Evolutionary conservation across 1,140 invertebrate species (phyloP).

Genomic region (Brachionus paranguensis): DNA sequence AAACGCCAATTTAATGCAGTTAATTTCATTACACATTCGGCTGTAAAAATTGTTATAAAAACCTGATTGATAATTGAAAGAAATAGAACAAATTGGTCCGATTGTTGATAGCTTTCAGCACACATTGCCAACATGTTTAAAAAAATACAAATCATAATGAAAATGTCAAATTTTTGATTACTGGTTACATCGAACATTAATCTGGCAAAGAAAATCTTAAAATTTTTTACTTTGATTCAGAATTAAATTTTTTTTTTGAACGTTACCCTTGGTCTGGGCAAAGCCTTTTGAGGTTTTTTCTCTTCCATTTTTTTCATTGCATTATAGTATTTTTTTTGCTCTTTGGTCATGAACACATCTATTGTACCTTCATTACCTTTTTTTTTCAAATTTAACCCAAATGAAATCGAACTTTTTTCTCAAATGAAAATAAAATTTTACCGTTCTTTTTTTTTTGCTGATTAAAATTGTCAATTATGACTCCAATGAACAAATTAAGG

Average conservation of each 20-base stretch:
- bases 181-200: slow-evolving; percentile 94
- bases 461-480: slow-evolving; percentile 97
- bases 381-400: not conserved
- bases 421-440: not conserved
- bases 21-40: slow-evolving; percentile 93
- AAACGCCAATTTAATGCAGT: slow-evolving; percentile 93
- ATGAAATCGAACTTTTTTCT: not conserved
- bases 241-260: slow-evolving; percentile 41
- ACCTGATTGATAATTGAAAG: slow-evolving; percentile 86
- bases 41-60: slow-evolving; percentile 95
- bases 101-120: slow-evolving; percentile 86
- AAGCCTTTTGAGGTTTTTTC: slow-evolving; percentile 94
- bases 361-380: slow-evolving; percentile 77
- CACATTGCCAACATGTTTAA: slow-evolving; percentile 98
- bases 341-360: slow-evolving; percentile 99
- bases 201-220: slow-evolving; percentile 86
- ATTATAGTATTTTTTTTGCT: slow-evolving; percentile 99
- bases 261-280: slow-evolving; percentile 84
- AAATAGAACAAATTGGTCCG: slow-evolving; percentile 68
- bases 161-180: slow-evolving; percentile 97
- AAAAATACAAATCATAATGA: slow-evolving; percentile 97
- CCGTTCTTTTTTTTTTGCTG: slow-evolving; percentile 89
- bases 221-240: slow-evolving; percentile 41
- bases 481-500: slow-evolving; percentile 93
- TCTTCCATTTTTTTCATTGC: slow-evolving; percentile 99